These are phyloP conservation scores for Holacanthella duospinosa DNA, from an alignment of 2,888 invertebrate species.

Conservation along the genomic window DNA sequence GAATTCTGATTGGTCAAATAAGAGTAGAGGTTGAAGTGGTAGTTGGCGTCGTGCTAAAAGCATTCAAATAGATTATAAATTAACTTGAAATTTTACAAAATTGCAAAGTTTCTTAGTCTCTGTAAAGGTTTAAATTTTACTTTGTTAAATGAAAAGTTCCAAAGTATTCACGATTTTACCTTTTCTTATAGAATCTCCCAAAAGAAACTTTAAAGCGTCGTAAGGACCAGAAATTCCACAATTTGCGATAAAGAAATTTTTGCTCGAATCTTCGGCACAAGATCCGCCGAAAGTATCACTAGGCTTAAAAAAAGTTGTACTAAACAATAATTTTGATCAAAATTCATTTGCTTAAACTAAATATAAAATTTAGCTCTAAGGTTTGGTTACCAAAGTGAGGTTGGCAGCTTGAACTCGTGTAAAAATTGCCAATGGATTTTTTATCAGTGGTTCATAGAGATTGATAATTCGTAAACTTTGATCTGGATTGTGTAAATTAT, in stretches of 20 bases:
- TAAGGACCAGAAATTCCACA: slow-evolving; percentile 33
- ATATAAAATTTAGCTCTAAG: too few relatives aligned
- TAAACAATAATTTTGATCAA: not conserved
- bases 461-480: slow-evolving; percentile 19
- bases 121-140: not conserved
- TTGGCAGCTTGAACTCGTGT: slow-evolving; percentile 19
- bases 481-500: slow-evolving; percentile 10
- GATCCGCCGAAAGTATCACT: slow-evolving; percentile 16
- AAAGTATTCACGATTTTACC: too few relatives aligned
- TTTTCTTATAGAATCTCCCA: slow-evolving; percentile 4
- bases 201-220: slow-evolving; percentile 30
- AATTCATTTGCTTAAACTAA: too few relatives aligned
- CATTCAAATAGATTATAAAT: too few relatives aligned
- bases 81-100: too few relatives aligned
- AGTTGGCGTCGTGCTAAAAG: not conserved
- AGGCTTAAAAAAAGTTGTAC: slow-evolving; percentile 5
- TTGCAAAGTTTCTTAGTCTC: too few relatives aligned
- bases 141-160: not conserved
- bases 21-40: slow-evolving; percentile 8
- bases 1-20: slow-evolving; percentile 19
- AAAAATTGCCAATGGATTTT: slow-evolving; percentile 11
- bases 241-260: slow-evolving; percentile 24
- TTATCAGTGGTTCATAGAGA: slow-evolving; percentile 21
- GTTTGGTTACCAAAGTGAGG: slow-evolving; percentile 12
- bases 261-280: slow-evolving; percentile 18